Base-by-base conservation (phyloP, 1,140 invertebrate species). In the Calosoma granatense region DNA sequence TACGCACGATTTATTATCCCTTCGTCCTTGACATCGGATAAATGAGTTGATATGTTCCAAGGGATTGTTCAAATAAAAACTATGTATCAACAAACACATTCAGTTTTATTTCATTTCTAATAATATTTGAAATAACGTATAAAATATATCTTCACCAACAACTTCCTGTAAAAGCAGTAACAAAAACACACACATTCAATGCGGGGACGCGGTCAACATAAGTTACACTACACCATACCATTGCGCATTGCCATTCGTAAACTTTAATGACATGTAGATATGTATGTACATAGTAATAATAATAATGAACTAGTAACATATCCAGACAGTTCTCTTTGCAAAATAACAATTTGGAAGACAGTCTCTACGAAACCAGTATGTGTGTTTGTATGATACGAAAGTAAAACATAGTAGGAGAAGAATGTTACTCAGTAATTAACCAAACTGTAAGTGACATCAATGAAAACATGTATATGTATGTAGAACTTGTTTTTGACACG, bases 61-160 rank as follows among this genome's bases (percentile, higher is more conserved):
- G 41, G 41, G 41, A 47, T 47, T 47, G 41, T 47, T 47, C 4
- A 47, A 47, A 47, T 47, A 47, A 47, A 47, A 47, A 12, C 4
- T 11, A 47, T 17, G 17, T 11, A 17, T 12, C 26, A 47, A 47
- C 9, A 47, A 47, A 47, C 9, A 47, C 9, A 47, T 47, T 36
- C 26, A n/a, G 6, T 47, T 47, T 47, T 12, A 47, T 47, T 47
- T 47, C 26, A 30, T 30, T 30, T 30, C 26, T 30, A 30, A 47
- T 47, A 47, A 47, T 12, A 12, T 47, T 47, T 17, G 41, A 17
- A 47, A 47, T 47, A 47, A 47, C 41, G 41, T 12, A 47, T 47
- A 47, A 47, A 47, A 47, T 47, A 47, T 47, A 47, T 47, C 17
- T 11, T 17, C 41, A 36, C 26, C n/a, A 36, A 36, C 26, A 47